Conservation (phyloP, 2,888 invertebrate species). For the Xestia c-nigrum region DNA sequence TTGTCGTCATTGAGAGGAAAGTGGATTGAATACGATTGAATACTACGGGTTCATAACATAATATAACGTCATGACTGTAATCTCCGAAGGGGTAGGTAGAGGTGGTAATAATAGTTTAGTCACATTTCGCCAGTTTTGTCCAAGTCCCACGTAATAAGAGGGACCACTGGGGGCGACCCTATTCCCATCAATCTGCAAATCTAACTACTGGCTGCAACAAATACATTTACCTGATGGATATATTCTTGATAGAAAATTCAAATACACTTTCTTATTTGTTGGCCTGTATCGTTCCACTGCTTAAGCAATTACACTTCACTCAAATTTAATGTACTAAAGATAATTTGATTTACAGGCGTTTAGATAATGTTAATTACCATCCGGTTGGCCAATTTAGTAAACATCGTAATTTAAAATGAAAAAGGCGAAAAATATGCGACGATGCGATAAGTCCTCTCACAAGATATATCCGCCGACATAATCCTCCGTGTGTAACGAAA, state of each 20-base stretch:
- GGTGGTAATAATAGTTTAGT: neutral
- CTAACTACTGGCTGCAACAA: no score
- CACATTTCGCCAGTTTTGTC: neutral
- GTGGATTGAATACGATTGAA: neutral
- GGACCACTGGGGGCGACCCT: no score
- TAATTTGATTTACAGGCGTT: no score
- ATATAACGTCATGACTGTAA: neutral
- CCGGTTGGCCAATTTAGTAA: no score
- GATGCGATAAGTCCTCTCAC: neutral
- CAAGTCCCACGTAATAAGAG: neutral
- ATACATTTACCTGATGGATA: no score
- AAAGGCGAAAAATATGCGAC: no score
- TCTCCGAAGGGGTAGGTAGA: neutral
- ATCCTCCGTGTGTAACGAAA: constrained; percentile 47
- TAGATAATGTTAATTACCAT: no score
- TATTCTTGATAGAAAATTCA: neutral
- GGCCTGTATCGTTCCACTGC: neutral
- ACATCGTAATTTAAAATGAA: no score
- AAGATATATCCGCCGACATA: neutral
- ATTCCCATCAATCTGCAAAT: neutral
- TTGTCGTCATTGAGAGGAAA: neutral
- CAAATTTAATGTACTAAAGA: no score
- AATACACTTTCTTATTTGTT: neutral
- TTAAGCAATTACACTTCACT: no score
- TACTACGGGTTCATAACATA: neutral